phyloP scores from a whole-genome alignment of 2,797 vertebrate genomes.

The Linurgus olivaceus region DNA sequence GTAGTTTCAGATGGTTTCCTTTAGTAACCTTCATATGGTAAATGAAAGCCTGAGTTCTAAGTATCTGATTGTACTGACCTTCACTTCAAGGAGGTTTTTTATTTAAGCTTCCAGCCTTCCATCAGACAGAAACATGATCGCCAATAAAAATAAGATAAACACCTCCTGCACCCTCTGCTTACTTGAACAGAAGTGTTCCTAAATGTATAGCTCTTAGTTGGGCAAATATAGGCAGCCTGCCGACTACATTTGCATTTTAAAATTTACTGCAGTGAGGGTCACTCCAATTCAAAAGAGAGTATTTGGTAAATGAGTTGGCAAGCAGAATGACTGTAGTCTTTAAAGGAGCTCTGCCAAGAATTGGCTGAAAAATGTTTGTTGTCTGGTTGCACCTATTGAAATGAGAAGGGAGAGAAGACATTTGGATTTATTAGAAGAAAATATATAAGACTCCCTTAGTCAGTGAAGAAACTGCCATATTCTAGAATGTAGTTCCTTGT shows the following conservation, averaged over 20 bases:
- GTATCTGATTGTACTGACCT: constrained; percentile 47
- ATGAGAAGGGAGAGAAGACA: not conserved
- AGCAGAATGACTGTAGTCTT: not conserved
- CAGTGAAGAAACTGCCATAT: not conserved
- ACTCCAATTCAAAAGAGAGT: not conserved
- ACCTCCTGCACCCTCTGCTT: not conserved
- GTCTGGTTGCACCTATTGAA: not conserved
- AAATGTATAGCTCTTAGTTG: not conserved
- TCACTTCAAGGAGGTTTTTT: constrained; percentile 51
- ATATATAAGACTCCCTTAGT: not conserved
- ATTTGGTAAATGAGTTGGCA: constrained; percentile 14
- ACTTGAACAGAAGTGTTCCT: not conserved
- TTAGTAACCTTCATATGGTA: not conserved
- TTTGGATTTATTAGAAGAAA: not conserved
- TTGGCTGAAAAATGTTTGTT: not conserved
- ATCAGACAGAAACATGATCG: not conserved
- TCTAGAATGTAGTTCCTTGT: not conserved
- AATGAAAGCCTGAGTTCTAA: not conserved
- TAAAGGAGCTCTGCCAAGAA: not conserved
- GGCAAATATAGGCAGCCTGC: not conserved
- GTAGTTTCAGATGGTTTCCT: not conserved
- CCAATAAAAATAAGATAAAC: constrained; percentile 37
- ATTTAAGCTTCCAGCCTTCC: constrained; percentile 15
- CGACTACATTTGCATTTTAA: not conserved
- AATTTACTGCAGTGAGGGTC: not conserved